Evolutionary conservation across 1,140 invertebrate species (phyloP), one percentile per base, ranked within the genome.

Genomic region (Drosophila sproati): DNA sequence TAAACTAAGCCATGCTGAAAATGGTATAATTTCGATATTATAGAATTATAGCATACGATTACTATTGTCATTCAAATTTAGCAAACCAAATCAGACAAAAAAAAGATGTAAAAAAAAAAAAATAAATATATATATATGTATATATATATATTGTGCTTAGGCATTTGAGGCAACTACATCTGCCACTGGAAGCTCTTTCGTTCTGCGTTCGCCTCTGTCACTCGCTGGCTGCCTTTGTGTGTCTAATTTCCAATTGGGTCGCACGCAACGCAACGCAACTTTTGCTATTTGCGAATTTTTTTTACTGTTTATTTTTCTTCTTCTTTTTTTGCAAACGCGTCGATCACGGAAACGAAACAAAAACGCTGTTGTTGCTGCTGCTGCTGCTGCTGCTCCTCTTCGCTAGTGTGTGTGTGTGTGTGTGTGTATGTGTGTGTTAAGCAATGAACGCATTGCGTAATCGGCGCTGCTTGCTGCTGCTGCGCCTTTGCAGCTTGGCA

Each of bases 281-380:
- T 80, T 45, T 61, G 68, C 73, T 76, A 68, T 78, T 83, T 82
- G 78, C 77, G 61, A 82, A 88, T 88, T 83, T 87, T 70, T 82
- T 34, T 20, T 66, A 29, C 62, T 1, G 43, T 55, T 12, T 34
- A 61, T 37, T 71, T 47, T 62, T 66, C 20, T 31, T 54, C 3
- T 62, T 55, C 5, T 45, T 20, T 20, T 20, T 80, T 75, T 56
- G 74, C 82, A 52, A 76, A 64, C 74, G 61, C 82, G 78, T 76
- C 76, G 86, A 89, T 90, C 86, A 79, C 86, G 86, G 81, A 90
- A 89, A 89, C 81, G 86, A 89, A 90, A 85, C 86, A 81, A 85
- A 89, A 76, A 43, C 39, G 39, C 3, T 43, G 10, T 43, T 73
- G 67, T 37, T 70, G 52, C 37, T 47, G 45, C 28, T 51, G 63